Conservation (phyloP, 1,140 invertebrate genomes). For the Calycopis cecrops region DNA sequence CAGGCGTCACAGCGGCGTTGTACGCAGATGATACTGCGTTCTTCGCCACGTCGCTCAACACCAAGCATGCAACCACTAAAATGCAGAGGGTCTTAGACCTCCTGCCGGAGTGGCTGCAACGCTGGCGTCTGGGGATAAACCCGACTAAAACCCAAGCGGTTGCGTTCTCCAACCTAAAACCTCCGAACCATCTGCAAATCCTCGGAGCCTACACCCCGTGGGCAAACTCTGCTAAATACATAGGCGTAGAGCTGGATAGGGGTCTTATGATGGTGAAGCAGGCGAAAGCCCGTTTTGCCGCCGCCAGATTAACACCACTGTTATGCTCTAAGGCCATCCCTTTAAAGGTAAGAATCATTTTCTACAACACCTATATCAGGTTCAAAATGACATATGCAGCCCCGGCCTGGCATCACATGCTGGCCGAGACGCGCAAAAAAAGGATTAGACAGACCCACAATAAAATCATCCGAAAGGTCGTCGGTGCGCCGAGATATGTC, state of each 20-base stretch:
- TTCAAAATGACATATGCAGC: conserved; percentile 26
- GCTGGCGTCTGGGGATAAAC: conserved; percentile 27
- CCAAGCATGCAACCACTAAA: conserved; percentile 19
- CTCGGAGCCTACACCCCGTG: background rate
- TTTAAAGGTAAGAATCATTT: conserved; percentile 12
- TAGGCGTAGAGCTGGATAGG: background rate
- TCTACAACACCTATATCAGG: conserved; percentile 26
- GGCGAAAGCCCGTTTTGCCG: background rate
- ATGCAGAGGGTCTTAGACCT: conserved; percentile 25
- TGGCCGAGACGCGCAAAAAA: background rate
- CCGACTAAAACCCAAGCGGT: conserved; percentile 25
- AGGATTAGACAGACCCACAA: conserved; percentile 6
- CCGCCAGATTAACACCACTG: background rate
- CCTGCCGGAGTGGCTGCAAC: conserved; percentile 27
- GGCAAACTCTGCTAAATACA: background rate
- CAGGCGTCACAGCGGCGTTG: conserved; percentile 3
- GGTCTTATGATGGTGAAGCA: background rate
- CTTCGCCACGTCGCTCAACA: conserved; percentile 18
- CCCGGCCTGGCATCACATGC: conserved; percentile 26
- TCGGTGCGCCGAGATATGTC: conserved; percentile 15
- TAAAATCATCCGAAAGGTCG: background rate
- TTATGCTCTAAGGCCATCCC: background rate
- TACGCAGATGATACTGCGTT: conserved; percentile 29
- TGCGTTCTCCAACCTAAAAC: background rate
- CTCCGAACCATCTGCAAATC: background rate